Evolutionary conservation across 2,888 invertebrate genomes (phyloP).

Genomic region (Caenorhabditis zanzibari): DNA sequence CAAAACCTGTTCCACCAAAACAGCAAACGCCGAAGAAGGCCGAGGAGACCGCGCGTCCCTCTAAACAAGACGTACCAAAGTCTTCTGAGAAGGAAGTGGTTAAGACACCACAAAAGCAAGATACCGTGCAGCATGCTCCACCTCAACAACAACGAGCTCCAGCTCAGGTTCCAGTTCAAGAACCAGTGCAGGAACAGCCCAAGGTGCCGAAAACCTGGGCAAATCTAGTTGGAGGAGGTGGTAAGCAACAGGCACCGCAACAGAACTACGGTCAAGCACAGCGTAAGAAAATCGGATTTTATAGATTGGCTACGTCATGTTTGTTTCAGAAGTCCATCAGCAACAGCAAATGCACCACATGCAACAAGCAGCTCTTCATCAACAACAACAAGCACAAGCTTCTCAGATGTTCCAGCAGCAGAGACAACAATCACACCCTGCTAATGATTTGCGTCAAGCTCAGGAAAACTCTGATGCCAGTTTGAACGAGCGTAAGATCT

Average conservation of each 20-base stretch:
- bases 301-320: neutral
- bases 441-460: constrained; percentile 29
- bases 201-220: constrained; percentile 70
- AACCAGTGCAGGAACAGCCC: constrained; percentile 49
- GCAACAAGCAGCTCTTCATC: constrained; percentile 26
- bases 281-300: neutral
- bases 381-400: constrained; percentile 35
- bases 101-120: constrained; percentile 31
- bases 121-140: neutral
- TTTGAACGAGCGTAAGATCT: constrained; percentile 60
- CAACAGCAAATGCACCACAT: constrained; percentile 46
- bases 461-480: constrained; percentile 38
- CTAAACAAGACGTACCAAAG: constrained; percentile 44
- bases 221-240: constrained; percentile 65
- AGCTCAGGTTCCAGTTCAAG: constrained; percentile 34
- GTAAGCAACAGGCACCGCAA: constrained; percentile 34
- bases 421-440: constrained; percentile 23
- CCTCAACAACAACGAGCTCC: constrained; percentile 25
- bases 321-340: constrained; percentile 37
- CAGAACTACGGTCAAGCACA: constrained; percentile 28
- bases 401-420: constrained; percentile 31
- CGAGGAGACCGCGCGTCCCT: constrained; percentile 12
- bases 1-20: constrained; percentile 24
- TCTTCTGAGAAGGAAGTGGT: constrained; percentile 28
- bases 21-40: constrained; percentile 52